These are phyloP conservation scores for Julus scanicus DNA, from an alignment of 2,888 invertebrate genomes.

Conservation along the genomic window DNA sequence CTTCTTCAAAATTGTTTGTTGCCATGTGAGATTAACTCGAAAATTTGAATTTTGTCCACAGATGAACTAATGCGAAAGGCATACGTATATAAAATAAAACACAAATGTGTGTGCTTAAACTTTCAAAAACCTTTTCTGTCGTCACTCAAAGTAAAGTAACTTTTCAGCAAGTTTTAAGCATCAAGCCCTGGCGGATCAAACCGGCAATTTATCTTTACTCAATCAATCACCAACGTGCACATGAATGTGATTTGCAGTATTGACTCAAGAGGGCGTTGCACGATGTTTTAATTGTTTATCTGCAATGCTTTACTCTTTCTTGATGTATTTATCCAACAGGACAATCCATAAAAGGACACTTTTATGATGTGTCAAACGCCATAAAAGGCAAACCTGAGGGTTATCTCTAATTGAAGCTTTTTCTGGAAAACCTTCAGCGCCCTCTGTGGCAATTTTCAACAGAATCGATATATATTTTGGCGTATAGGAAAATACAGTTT, in stretches of 20 bases:
- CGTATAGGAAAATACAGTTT: no score
- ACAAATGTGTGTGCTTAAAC: no score
- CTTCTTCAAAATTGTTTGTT: no score
- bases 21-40: no score
- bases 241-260: not conserved
- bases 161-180: not conserved
- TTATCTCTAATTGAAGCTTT: not conserved
- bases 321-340: not conserved
- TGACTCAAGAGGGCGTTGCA: not conserved
- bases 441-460: not conserved
- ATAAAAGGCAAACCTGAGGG: not conserved
- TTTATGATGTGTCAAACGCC: not conserved
- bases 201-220: not conserved
- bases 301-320: not conserved
- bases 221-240: not conserved
- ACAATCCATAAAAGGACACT: not conserved
- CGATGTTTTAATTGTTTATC: conserved; percentile 7
- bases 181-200: not conserved
- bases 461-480: no score
- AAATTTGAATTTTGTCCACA: no score
- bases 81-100: no score
- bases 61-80: no score
- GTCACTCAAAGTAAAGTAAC: no score
- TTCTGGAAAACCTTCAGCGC: not conserved
- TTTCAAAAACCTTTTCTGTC: no score